phyloP scores from a whole-genome alignment of 2,888 invertebrate genomes.

The Lacanobia wlatinum region DNA sequence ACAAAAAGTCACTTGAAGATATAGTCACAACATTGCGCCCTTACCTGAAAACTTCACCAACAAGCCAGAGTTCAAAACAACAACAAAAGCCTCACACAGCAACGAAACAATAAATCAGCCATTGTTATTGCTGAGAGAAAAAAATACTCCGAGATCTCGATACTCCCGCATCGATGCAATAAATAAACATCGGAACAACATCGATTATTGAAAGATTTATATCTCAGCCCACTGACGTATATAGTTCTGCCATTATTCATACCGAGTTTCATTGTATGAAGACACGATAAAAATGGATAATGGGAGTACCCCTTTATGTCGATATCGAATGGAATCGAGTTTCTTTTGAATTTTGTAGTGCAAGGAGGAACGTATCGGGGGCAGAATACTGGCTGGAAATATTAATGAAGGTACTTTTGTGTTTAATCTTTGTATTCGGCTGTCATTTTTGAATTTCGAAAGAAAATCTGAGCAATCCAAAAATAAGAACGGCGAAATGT shows the following conservation, averaged over 20 bases:
- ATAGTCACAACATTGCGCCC: not conserved
- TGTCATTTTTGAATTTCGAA: conserved; percentile 10
- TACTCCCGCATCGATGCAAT: conserved; percentile 79
- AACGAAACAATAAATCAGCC: conserved; percentile 82
- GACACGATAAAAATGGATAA: conserved; percentile 78
- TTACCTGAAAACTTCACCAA: conserved; percentile 1
- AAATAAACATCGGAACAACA: conserved; percentile 86
- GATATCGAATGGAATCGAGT: conserved; percentile 60
- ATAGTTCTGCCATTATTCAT: conserved; percentile 86
- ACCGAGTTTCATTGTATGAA: conserved; percentile 78
- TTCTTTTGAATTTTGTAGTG: conserved; percentile 65
- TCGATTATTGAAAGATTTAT: conserved; percentile 90
- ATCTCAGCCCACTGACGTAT: conserved; percentile 81
- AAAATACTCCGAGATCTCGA: conserved; percentile 78
- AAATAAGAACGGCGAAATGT: not conserved
- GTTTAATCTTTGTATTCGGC: conserved; percentile 28
- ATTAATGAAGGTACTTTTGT: conserved; percentile 38
- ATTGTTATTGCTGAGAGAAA: conserved; percentile 83
- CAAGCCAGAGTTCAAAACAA: conserved; percentile 41
- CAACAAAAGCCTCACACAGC: conserved; percentile 40
- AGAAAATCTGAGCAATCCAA: not conserved
- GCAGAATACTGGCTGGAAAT: conserved; percentile 30
- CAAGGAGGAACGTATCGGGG: conserved; percentile 30
- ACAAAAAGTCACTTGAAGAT: not conserved
- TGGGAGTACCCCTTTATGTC: conserved; percentile 69